Base-by-base conservation (phyloP, 2,797 vertebrate species). In the Oophaga sylvatica region DNA sequence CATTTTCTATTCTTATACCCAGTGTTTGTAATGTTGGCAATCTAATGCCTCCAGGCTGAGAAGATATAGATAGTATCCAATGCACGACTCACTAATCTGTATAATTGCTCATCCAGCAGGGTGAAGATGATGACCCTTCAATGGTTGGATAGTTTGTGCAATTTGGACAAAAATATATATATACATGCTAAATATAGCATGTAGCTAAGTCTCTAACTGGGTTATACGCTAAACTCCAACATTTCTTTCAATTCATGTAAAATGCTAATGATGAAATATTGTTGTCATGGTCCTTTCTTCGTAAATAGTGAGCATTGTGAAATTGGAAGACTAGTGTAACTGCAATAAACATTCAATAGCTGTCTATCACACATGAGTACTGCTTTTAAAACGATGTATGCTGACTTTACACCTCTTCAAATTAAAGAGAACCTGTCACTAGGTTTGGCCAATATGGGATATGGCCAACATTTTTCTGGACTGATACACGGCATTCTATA, bases 101-200 rank as follows among this genome's bases (percentile, higher is more conserved):
- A 26, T 83, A 83, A 83, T 83, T 83, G 81, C 81, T 83, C 81
- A 83, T 26, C 81, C 65, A 71, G 81, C 81, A 19, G 67, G 81
- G 81, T 83, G 67, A 83, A 71, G 81, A 53, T 31, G 81, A 26
- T 48, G 81, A 83, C 81, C 68, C 65, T 53, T 70, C 81, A 82
- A 29, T 71, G 67, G 48, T 70, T 83, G 81, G 63, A 56, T 67
- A 71, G 73, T 76, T 76, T 76, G 73, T 76, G 73, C 48, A 77
- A 77, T 56, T 56, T 48, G 48, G 75, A 77, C 45, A 56, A 77
- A 26, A 26, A 26, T 26, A 26, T 26, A 26, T 26, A 26, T 26
- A 77, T 77, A 48, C 56, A 56, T 22, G 22, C 59, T 83, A 83
- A 83, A 70, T 68, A 71, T 57, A 83, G 81, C 63, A 71, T 83